Evolutionary conservation across 2,113 vertebrate species (phyloP), one percentile per base, ranked within the genome.

Genomic region (Callipepla californica): DNA sequence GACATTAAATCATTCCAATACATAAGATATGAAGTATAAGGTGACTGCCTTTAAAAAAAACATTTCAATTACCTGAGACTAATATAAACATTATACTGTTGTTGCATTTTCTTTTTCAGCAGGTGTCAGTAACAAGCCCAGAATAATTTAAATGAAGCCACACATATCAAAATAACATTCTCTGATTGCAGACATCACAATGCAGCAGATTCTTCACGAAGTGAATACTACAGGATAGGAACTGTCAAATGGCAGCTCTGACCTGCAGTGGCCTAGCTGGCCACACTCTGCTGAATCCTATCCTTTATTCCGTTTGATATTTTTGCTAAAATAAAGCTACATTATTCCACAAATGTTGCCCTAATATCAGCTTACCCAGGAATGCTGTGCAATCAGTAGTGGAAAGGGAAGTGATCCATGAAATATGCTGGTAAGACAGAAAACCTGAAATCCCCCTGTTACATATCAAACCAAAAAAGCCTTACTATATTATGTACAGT

Each of bases 321-420:
- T 91, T 94, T 84, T 79, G 58, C 57, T 61, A 78, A 86, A 80
- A 75, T 13, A 93, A 94, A 72, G 36, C 5, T 40, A 34, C 59
- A 72, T 85, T 90, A 38, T 70, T 21, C n/a, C 16, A 9, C 40
- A 82, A 73, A 72, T 0, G 0, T 58, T 83, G 26, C 47, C 57
- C 15, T 1, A 70, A 23, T 91, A 88, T 87, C 76, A 61, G 1
- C 8, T 95, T 94, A 63, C 73, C 1, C 81, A 48, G 58, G 38
- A 81, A 51, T 32, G 8, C 81, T 53, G 25, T 47, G 69, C 73
- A 55, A 30, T 75, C 85, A 81, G 62, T 44, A 80, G 44, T 36
- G 69, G 80, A 88, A 90, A 84, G 61, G 12, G 47, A 84, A 85
- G 59, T 55, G 72, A 88, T 73, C 67, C 68, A 69, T 65, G 69